Conservation (phyloP, 2,113 vertebrate genomes). For the Phodopus roborovskii region DNA sequence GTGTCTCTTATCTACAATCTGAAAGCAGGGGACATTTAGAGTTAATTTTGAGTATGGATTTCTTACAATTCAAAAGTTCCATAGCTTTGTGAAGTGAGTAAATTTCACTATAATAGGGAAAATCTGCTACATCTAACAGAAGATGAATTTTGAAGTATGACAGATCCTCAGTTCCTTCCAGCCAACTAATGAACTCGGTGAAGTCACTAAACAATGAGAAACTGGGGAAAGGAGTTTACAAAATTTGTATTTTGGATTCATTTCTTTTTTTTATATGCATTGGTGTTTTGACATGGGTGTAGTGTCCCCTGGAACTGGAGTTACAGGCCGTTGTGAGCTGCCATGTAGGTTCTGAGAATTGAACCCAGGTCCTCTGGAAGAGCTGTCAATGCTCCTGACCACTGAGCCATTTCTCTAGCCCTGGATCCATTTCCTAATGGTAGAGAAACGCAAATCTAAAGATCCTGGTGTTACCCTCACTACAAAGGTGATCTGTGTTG, state of each 20-base stretch:
- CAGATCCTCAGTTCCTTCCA: constrained; percentile 3
- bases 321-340: no score
- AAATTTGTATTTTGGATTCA: not conserved
- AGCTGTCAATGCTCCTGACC: no score
- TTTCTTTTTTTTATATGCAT: not conserved
- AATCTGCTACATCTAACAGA: not conserved
- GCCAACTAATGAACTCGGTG: constrained; percentile 13
- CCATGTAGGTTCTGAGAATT: no score
- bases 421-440: not conserved
- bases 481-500: not conserved
- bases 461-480: not conserved
- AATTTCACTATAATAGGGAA: constrained; percentile 33
- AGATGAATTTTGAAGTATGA: constrained; percentile 46
- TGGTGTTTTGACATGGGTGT: no score
- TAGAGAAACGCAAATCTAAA: constrained; percentile 20
- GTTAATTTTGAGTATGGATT: not conserved
- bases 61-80: not conserved
- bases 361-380: no score
- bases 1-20: not conserved
- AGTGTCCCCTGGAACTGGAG: no score
- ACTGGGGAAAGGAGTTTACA: not conserved
- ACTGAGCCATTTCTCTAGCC: no score
- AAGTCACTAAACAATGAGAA: constrained; percentile 40
- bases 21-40: constrained; percentile 11
- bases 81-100: constrained; percentile 16